Conservation (phyloP, 2,888 invertebrate genomes). For the Apamea anceps region DNA sequence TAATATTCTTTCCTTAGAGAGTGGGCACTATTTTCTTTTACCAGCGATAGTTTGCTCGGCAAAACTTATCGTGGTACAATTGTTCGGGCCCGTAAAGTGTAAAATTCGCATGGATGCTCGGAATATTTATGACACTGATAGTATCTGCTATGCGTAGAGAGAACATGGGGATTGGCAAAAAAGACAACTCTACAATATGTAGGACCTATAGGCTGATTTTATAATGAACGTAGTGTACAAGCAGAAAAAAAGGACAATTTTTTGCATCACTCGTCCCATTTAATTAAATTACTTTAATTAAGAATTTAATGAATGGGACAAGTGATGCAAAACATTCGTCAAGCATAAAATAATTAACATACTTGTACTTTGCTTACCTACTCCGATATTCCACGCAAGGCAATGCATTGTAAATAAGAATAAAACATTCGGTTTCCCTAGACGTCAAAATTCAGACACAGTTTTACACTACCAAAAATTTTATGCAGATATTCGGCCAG, state of each 20-base stretch:
- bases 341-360: neutral
- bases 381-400: neutral
- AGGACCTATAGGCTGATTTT: neutral
- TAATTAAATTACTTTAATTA: too few species aligned
- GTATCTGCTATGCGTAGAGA: neutral
- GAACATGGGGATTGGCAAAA: neutral
- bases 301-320: too few species aligned
- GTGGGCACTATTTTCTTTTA: constrained; percentile 10
- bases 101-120: constrained; percentile 19
- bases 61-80: constrained; percentile 38
- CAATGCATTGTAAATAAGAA: neutral
- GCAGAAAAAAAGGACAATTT: neutral
- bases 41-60: constrained; percentile 7
- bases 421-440: neutral
- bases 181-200: neutral
- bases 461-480: neutral
- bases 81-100: constrained; percentile 17
- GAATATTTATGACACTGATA: constrained; percentile 30
- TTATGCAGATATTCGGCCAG: constrained; percentile 5
- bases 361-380: neutral
- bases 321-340: neutral
- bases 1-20: constrained; percentile 25
- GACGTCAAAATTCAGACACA: constrained; percentile 1
- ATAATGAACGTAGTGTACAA: neutral
- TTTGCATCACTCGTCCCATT: too few species aligned